Base-by-base conservation (phyloP, 1,140 invertebrate genomes). In the Drosophila ficusphila region DNA sequence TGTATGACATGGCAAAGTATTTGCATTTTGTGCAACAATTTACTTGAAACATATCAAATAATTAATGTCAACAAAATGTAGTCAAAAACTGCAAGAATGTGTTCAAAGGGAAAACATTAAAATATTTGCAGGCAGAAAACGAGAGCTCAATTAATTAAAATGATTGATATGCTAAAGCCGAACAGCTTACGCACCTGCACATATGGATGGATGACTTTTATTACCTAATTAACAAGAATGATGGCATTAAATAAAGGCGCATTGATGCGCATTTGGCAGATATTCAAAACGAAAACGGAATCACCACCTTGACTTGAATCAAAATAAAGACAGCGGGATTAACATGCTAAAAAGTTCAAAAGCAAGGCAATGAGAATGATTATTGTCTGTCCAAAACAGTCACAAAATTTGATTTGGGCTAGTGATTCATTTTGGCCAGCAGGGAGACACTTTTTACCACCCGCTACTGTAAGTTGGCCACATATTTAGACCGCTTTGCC, bases 401-500 rank as follows among this genome's bases (percentile, higher is more conserved):
- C 21, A 41, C 29, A 36, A 9, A n/a, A n/a, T n/a, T n/a, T 56
- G 53, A 36, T 44, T 2, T 7, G 9, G 0, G 56, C n/a, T n/a
- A n/a, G 39, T 61, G 60, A 64, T 46, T 69, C 44, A 46, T 39
- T 54, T 4, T n/a, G 14, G 29, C 12, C 3, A n/a, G 18, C 14
- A 7, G 14, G 25, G 27, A 23, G 33, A 21, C 57, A 60, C 36
- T 33, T 75, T 60, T 33, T 72, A 14, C 18, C 36, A 53, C 18
- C 70, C 56, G 57, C 57, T 34, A 85, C 67, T 85, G 79, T 85
- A 44, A 25, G 25, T 51, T 56, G 23, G 61, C 41, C 54, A 61
- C 39, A 58, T 79, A 72, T 85, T 76, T 85, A 68, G 60, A 73
- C 60, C 46, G 61, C 46, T 85, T 61, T 61, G 64, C 64, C 74